Evolutionary conservation across 30 jellyfish, hydroid and myxozoan species (phyloP), one percentile per base, ranked within the genome.

Genomic region (Cassiopea andromeda): DNA sequence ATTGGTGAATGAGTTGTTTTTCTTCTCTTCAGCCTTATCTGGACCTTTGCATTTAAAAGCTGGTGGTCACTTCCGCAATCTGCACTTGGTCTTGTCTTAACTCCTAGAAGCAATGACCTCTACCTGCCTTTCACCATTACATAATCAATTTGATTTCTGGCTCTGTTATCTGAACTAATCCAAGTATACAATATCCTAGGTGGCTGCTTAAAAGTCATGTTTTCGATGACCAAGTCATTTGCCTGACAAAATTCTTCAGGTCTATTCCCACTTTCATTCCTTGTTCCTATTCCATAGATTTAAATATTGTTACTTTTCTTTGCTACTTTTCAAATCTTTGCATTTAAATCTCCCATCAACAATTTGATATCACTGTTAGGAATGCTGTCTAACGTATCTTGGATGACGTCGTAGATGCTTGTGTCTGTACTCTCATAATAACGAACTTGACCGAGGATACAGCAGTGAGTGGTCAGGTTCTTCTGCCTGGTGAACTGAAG

Each of bases 231-330:
- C 15, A 66, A 6, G 75, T 66, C 45, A 19, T 19, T 14, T 66
- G 43, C 75, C 75, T 66, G 43, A 19, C 75, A 66, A 19, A 66
- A 66, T 14, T 70, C 87, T 48, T 47, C 82, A 57, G 59, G 90
- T 81, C 82, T 81, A 10, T 81, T 57, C 50, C 92, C 87, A 69
- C 75, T 68, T 83, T 83, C 75, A 45, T 83, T 83, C 75, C 92
- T 44, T 67, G 73, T 57, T 66, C 92, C 92, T 70, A 70, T 44
- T 70, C 92, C 87, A 83, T 66, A 83, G 48, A 47, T 83, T 69
- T 75, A 76, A 58, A 81, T 81, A 60, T 78, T 78, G 84, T 75
- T 75, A 48, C 84, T 75, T 75, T 75, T 75, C 84, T 75, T 75
- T 75, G 84, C 48, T 75, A 75, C 84, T 46, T 75, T 75, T 75